These are phyloP conservation scores for Paragorgia papillata DNA, from an alignment of 92 coral and sea anemone species.

Conservation along the genomic window DNA sequence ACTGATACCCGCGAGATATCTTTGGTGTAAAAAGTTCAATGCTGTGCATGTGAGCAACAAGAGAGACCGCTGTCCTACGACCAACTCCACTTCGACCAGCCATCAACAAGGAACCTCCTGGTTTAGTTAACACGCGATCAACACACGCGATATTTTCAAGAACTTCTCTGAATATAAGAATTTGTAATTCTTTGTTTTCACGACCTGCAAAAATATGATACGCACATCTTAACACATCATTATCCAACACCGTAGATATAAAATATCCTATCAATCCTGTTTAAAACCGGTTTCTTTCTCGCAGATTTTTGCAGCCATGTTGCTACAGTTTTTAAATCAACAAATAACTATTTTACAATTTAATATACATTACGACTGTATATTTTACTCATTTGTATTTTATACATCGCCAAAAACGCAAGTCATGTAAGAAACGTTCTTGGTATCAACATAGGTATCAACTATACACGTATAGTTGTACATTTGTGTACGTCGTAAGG, in stretches of 20 bases:
- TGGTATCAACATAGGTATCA: no score
- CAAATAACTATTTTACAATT: no score
- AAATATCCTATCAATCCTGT: no score
- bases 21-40: slow-evolving; percentile 88
- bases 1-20: slow-evolving; percentile 92
- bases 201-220: slow-evolving; percentile 85
- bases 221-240: neutral
- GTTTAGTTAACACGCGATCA: slow-evolving; percentile 88
- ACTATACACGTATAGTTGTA: no score
- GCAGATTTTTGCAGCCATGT: no score
- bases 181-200: slow-evolving; percentile 92
- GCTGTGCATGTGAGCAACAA: slow-evolving; percentile 99
- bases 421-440: no score
- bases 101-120: slow-evolving; percentile 93
- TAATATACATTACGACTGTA: no score
- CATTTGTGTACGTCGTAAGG: no score
- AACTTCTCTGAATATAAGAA: slow-evolving; percentile 91
- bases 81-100: slow-evolving; percentile 99
- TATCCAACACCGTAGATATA: neutral
- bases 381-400: no score
- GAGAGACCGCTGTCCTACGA: slow-evolving; percentile 93
- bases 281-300: no score
- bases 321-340: no score
- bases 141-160: slow-evolving; percentile 95
- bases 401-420: no score